phyloP scores from a whole-genome alignment of 2,797 vertebrate species.

The Parauchenoglanis punctatus region DNA sequence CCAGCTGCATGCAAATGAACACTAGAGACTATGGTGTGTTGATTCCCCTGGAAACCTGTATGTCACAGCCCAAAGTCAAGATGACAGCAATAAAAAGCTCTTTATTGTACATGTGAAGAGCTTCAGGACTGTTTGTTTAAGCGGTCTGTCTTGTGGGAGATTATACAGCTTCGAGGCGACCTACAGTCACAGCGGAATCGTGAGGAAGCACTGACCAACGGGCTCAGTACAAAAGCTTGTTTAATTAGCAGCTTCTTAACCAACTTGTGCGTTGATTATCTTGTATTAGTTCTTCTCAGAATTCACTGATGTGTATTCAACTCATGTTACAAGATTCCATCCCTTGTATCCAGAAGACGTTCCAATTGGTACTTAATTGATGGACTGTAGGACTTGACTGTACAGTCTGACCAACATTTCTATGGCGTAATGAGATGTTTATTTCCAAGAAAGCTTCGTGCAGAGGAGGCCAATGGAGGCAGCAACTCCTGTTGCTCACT shows the following conservation, averaged over 20 bases:
- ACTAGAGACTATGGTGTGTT: background rate
- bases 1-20: conserved; percentile 22
- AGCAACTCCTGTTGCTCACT: background rate
- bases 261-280: conserved; percentile 5
- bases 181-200: background rate
- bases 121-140: conserved; percentile 13
- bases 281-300: background rate
- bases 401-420: background rate
- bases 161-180: background rate
- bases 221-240: conserved; percentile 10
- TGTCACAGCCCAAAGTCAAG: conserved; percentile 32
- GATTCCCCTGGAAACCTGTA: conserved; percentile 46
- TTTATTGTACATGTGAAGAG: background rate
- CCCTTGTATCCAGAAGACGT: background rate
- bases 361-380: conserved; percentile 9
- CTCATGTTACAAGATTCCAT: background rate
- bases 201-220: background rate
- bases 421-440: conserved; percentile 20
- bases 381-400: background rate
- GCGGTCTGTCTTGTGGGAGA: conserved; percentile 6
- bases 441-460: conserved; percentile 11
- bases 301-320: background rate
- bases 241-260: conserved; percentile 22
- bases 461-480: background rate
- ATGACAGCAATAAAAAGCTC: conserved; percentile 9